Evolutionary conservation across 2,113 vertebrate genomes (phyloP).

Genomic region (Gymnarchus niloticus): DNA sequence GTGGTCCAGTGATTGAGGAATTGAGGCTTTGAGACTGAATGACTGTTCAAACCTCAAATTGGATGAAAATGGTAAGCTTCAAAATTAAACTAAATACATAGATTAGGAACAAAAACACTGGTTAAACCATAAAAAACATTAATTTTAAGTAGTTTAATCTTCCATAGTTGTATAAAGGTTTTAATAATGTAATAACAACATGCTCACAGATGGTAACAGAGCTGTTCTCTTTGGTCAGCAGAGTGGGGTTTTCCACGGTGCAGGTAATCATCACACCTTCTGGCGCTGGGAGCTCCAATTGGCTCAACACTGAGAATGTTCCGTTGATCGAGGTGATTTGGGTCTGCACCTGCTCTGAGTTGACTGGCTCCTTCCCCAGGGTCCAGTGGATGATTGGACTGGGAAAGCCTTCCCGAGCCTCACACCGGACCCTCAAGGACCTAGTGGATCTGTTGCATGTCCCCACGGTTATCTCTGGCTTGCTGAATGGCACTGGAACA

Average conservation of each 20-base stretch:
- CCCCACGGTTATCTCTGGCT: not conserved
- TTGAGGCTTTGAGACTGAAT: not conserved
- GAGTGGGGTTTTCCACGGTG: not conserved
- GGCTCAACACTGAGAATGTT: not conserved
- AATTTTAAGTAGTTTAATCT: no score
- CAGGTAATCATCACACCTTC: not conserved
- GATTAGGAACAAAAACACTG: not conserved
- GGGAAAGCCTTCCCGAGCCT: not conserved
- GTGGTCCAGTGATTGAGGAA: not conserved
- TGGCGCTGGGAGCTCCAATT: not conserved
- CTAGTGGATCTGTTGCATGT: not conserved
- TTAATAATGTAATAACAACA: not conserved
- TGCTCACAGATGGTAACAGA: not conserved
- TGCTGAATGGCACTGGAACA: not conserved
- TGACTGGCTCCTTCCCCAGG: not conserved
- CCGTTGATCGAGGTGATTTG: not conserved
- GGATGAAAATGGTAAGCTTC: not conserved
- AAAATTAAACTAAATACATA: not conserved
- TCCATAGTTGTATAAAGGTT: not conserved
- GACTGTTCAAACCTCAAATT: not conserved
- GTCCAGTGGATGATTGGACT: not conserved
- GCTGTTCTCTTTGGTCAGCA: not conserved
- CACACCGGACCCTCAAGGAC: not conserved
- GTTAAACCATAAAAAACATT: no score
- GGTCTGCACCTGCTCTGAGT: not conserved